Evolutionary conservation across 2,888 invertebrate genomes (phyloP).

Genomic region (Drosophila anomalata): DNA sequence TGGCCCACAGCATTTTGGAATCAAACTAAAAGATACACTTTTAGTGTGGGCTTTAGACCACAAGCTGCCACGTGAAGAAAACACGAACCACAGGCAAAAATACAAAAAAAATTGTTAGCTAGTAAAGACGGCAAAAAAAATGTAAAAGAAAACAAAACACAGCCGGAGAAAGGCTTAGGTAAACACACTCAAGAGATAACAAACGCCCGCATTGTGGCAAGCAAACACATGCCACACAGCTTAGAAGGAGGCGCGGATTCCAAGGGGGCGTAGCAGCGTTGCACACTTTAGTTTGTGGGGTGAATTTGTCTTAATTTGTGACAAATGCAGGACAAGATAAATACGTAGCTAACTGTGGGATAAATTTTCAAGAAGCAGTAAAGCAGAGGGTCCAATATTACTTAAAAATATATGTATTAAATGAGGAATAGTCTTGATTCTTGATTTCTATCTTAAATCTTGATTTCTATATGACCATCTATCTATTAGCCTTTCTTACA

Average conservation of each 20-base stretch:
- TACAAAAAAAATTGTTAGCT: background rate
- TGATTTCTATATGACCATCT: too few relatives aligned
- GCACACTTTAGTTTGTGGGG: slow-evolving; percentile 43
- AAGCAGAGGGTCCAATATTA: background rate
- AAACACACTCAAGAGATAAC: slow-evolving; percentile 65
- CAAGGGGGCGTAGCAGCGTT: slow-evolving; percentile 9
- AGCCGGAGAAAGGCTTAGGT: slow-evolving; percentile 55
- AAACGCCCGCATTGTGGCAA: slow-evolving; percentile 38
- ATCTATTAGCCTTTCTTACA: background rate
- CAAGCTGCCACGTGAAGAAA: slow-evolving; percentile 27
- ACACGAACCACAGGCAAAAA: slow-evolving; percentile 18
- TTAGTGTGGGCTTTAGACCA: slow-evolving; percentile 34
- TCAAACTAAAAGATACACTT: slow-evolving; percentile 32
- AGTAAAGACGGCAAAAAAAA: background rate
- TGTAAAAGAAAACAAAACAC: slow-evolving; percentile 16
- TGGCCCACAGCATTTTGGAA: slow-evolving; percentile 12
- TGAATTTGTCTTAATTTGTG: slow-evolving; percentile 78
- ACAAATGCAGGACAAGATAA: slow-evolving; percentile 67
- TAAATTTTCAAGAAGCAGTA: background rate
- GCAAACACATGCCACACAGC: slow-evolving; percentile 22
- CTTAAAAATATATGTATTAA: too few relatives aligned
- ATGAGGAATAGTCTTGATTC: too few relatives aligned
- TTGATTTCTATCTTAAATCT: too few relatives aligned
- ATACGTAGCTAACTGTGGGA: slow-evolving; percentile 21
- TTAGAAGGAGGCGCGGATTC: background rate